A percentile compares a stretch with the other conserved stretches of the same genome.
Conservation (phyloP, 2,888 invertebrate species). For the Tupiocoris notatus region DNA sequence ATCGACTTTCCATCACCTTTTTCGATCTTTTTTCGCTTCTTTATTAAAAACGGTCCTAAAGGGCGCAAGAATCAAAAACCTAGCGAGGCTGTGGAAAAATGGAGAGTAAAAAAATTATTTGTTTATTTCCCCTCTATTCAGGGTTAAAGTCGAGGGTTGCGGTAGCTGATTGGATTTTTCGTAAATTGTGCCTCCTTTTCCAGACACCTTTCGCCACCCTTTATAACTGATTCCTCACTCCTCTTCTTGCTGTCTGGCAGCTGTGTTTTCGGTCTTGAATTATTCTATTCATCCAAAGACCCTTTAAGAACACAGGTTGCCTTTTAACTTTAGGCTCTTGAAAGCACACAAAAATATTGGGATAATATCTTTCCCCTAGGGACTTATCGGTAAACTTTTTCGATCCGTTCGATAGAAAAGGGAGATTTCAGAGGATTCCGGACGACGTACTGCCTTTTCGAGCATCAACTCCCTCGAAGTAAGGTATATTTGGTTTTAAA, state of each 20-base stretch:
- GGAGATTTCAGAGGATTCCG: no score
- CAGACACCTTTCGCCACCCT: constrained; percentile 17
- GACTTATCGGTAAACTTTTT: constrained; percentile 19
- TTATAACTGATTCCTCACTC: constrained; percentile 19
- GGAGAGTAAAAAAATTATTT: constrained; percentile 27
- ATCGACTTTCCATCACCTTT: constrained; percentile 8
- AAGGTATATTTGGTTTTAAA: no score
- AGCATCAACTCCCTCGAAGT: no score
- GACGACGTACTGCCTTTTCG: no score
- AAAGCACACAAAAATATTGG: background rate
- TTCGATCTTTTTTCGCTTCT: constrained; percentile 1
- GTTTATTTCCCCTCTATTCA: background rate
- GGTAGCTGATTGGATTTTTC: constrained; percentile 30
- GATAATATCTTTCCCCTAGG: constrained; percentile 7
- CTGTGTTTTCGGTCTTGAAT: constrained; percentile 21
- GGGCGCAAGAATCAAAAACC: background rate
- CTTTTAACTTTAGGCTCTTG: constrained; percentile 18
- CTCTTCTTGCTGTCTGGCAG: background rate
- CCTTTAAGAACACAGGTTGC: constrained; percentile 22
- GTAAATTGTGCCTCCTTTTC: background rate
- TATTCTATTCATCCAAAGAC: constrained; percentile 19
- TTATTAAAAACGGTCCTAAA: background rate
- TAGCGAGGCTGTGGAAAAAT: background rate
- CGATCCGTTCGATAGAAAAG: background rate
- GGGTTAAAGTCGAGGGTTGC: constrained; percentile 14